Evolutionary conservation across 2,888 invertebrate genomes (phyloP), one percentile per base, ranked within the genome.

Genomic region (Pammene aurita): DNA sequence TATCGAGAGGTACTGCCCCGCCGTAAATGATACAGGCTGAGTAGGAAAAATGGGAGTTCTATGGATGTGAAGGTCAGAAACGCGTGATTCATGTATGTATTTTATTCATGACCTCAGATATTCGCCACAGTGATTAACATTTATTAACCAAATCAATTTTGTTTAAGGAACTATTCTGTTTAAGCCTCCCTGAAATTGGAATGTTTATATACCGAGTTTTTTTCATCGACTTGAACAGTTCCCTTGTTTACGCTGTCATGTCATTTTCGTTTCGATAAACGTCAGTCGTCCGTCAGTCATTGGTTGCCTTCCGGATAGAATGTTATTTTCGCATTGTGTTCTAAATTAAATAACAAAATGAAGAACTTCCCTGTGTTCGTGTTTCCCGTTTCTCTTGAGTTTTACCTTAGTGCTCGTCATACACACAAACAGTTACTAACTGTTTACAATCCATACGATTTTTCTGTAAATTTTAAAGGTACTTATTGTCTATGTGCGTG

Each of bases 371-470:
- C 97, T 72, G 96, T 97, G 62, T 97, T 97, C 87, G 96, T 96
- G 58, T 96, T 96, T 82, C 97, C 97, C 34, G 94, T 95, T 67
- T 93, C 94, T 44, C 89, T 97, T 72, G 95, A 95, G 74, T 97
- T 97, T 85, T 96, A 94, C 86, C 87, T 96, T 75, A 95, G 94
- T 77, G 96, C 96, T 74, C 95, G 95, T 76, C 94, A 95, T 63
- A 95, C 96, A 5, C 96, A 97, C 84, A 97, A 96, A 84, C 96
- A 97, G 86, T 90, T 96, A 62, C 83, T 97, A 71, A 96, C 96
- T 44, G 90, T 97, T 44, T 97, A 96, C 84, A 97, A 97, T 93
- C 97, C 97, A 0, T 97, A 96, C 85, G 96, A 97, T 76, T 96
- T 96, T 86, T 93, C 95, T 71, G 94, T 97, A 44, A 94, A 94